phyloP scores from a whole-genome alignment of 2,797 vertebrate genomes.

The Sarcophilus harrisii region DNA sequence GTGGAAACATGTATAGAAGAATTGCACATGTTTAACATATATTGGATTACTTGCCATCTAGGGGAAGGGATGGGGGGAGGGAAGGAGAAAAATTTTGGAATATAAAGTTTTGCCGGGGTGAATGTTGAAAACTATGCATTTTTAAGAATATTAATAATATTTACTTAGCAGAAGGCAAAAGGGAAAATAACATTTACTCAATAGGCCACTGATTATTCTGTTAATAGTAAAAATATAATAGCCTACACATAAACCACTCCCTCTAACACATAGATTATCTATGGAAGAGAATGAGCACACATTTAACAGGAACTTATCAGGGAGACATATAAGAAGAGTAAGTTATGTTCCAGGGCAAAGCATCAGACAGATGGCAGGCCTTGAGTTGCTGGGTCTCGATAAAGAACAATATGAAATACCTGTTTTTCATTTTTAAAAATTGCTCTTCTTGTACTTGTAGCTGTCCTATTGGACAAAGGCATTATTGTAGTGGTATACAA shows the following conservation, averaged over 20 bases:
- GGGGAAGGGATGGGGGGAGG: too few relatives aligned
- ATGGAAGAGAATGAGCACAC: background rate
- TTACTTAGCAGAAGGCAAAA: background rate
- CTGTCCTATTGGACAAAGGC: background rate
- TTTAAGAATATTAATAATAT: too few relatives aligned
- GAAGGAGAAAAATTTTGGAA: too few relatives aligned
- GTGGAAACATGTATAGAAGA: too few relatives aligned
- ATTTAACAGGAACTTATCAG: background rate
- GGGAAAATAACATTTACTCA: background rate
- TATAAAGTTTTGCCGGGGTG: too few relatives aligned
- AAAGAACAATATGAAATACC: too few relatives aligned
- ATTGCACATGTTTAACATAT: too few relatives aligned
- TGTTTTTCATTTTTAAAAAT: background rate
- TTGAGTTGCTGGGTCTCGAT: too few relatives aligned
- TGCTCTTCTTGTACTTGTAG: background rate
- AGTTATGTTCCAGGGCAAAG: background rate
- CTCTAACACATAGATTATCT: background rate
- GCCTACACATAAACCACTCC: background rate
- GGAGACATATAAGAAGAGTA: background rate
- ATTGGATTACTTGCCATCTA: too few relatives aligned
- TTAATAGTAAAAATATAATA: background rate
- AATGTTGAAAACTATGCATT: too few relatives aligned
- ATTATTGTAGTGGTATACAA: background rate
- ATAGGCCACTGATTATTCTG: background rate
- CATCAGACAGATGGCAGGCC: too few relatives aligned